A percentile compares a stretch with the other conserved stretches of the same genome.
Conservation (phyloP, 2,113 vertebrate genomes). For the Galeopterus variegatus region DNA sequence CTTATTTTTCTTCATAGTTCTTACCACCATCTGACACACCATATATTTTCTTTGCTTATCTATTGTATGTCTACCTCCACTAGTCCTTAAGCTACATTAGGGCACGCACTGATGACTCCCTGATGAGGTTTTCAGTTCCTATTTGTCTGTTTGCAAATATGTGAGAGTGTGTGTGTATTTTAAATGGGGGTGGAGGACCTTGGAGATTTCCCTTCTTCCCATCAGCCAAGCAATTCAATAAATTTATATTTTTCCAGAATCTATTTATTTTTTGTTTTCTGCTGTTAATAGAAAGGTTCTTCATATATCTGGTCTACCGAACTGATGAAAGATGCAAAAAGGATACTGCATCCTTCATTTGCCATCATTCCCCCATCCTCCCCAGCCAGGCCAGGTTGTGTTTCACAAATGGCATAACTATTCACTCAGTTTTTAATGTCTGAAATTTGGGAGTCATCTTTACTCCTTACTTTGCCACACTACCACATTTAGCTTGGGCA, state of each 20-base stretch:
- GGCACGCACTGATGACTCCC: too few species aligned
- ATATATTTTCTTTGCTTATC: background rate
- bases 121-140: background rate
- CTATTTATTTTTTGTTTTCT: background rate
- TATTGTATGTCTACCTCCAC: background rate
- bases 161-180: background rate
- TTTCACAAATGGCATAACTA: background rate
- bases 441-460: background rate
- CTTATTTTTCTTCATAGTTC: background rate
- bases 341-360: background rate
- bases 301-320: background rate
- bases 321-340: background rate
- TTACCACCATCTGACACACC: background rate
- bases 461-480: background rate
- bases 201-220: background rate
- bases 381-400: too few species aligned
- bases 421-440: background rate
- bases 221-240: background rate
- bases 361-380: background rate
- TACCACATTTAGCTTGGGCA: background rate
- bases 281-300: background rate
- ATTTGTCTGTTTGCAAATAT: background rate
- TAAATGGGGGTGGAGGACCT: background rate
- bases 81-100: background rate
- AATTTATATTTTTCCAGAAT: background rate